A percentile compares a stretch with the other conserved stretches of the same genome.
Evolutionary conservation across 2,113 vertebrate genomes (phyloP).

Genomic region (Tachysurus fulvidraco): DNA sequence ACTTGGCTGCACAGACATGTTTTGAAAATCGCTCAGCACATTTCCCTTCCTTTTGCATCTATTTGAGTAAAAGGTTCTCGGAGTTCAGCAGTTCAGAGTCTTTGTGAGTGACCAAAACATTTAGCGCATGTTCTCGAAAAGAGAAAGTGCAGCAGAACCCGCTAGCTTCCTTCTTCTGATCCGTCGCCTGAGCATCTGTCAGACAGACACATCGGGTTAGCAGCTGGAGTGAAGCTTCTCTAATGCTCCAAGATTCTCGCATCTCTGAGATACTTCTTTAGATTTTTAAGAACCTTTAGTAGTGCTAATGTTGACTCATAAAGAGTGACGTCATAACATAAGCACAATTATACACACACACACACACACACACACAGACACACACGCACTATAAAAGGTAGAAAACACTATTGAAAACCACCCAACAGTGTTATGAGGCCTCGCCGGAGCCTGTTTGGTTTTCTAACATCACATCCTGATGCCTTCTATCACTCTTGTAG

Average conservation of each 20-base stretch:
- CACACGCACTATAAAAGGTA: background rate
- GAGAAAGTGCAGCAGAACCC: background rate
- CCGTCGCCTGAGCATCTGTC: background rate
- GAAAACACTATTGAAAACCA: background rate
- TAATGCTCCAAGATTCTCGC: background rate
- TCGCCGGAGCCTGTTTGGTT: background rate
- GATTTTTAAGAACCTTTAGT: background rate
- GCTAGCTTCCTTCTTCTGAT: background rate
- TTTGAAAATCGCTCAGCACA: background rate
- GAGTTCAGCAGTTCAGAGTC: background rate
- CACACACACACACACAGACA: too few species aligned
- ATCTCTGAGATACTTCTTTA: background rate
- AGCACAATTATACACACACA: background rate
- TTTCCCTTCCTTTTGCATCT: slow-evolving; percentile 25
- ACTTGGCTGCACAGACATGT: background rate
- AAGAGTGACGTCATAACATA: background rate
- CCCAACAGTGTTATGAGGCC: too few species aligned
- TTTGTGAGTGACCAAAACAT: background rate
- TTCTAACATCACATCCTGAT: background rate
- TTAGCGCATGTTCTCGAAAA: background rate
- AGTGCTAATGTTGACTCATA: background rate
- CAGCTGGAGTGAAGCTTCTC: background rate
- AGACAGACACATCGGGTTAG: background rate
- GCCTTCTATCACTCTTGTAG: background rate
- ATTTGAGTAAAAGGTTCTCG: background rate